Percentiles rank a stretch among this genome's conserved stretches.
These are phyloP conservation scores for Magallana gigas DNA, from an alignment of 1,140 invertebrate genomes.

Conservation along the genomic window DNA sequence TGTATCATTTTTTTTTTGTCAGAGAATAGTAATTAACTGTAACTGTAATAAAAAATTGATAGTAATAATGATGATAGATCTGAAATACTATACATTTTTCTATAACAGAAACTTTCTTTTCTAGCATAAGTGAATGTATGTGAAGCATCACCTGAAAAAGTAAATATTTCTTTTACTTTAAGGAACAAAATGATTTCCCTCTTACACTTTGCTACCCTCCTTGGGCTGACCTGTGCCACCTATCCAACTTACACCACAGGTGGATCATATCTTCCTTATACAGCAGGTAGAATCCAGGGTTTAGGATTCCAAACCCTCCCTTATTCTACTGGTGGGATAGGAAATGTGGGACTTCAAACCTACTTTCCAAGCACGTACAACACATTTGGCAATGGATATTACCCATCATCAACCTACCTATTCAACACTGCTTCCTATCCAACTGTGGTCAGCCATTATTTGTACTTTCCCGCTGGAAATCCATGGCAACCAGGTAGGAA, in stretches of 20 bases:
- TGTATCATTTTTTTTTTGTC: no score
- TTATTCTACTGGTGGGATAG: no score
- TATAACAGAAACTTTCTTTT: no score
- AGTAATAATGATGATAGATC: no score
- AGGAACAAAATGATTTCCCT: not conserved
- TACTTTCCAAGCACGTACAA: not conserved
- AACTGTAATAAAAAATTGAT: no score
- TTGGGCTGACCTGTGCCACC: not conserved
- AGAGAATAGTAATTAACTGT: no score
- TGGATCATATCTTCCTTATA: not conserved
- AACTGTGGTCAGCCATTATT: conserved; percentile 2
- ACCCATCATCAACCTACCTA: not conserved
- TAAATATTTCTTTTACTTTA: not conserved
- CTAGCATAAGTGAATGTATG: no score
- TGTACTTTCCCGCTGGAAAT: conserved; percentile 5
- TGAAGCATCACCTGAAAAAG: no score
- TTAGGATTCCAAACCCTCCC: not conserved
- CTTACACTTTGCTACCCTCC: not conserved
- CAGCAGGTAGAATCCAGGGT: no score
- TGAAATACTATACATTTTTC: no score
- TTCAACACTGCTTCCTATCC: conserved; percentile 15
- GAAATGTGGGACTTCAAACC: not conserved
- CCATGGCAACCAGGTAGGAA: conserved; percentile 10
- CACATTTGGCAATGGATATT: not conserved
- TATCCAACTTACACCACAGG: not conserved